Evolutionary conservation across 2,888 invertebrate species (phyloP).

Genomic region (Mayetiola destructor): DNA sequence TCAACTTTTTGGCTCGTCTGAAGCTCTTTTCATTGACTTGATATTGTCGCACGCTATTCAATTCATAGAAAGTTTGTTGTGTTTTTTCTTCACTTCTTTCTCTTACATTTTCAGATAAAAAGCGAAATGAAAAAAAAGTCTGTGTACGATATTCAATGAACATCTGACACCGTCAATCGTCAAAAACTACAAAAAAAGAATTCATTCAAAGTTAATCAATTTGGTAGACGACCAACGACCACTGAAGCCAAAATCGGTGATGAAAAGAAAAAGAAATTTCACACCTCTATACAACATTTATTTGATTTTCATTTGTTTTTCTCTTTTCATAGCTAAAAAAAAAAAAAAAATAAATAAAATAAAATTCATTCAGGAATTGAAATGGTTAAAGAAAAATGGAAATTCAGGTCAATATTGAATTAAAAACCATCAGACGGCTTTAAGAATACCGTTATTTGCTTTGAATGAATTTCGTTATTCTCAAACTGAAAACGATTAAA

Average conservation of each 20-base stretch:
- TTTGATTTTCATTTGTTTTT: constrained; percentile 4
- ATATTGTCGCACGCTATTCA: background rate
- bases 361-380: too few relatives aligned
- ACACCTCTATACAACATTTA: background rate
- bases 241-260: background rate
- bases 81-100: background rate
- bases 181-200: background rate
- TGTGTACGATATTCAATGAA: background rate
- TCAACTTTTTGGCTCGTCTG: too few relatives aligned
- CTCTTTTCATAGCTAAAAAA: too few relatives aligned
- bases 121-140: background rate
- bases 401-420: background rate
- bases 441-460: background rate
- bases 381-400: background rate
- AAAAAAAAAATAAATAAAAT: too few relatives aligned
- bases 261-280: background rate
- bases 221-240: background rate
- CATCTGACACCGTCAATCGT: background rate
- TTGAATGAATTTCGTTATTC: too few relatives aligned
- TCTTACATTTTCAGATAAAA: background rate
- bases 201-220: background rate
- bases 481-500: too few relatives aligned
- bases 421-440: background rate
- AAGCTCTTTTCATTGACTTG: background rate
- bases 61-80: background rate